phyloP scores from a whole-genome alignment of 2,888 invertebrate genomes.

The Marronus borbonicus region DNA sequence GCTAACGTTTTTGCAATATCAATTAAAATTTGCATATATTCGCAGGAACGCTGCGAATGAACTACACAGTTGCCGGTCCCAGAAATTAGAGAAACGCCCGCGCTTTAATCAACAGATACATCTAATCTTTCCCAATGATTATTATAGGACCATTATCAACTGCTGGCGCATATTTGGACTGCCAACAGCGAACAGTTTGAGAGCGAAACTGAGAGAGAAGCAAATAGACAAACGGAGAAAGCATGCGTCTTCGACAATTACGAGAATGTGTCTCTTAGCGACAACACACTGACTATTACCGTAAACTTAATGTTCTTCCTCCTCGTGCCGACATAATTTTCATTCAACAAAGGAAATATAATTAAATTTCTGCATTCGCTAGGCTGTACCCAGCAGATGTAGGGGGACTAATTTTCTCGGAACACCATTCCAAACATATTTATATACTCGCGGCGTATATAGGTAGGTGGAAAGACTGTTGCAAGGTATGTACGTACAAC shows the following conservation, averaged over 20 bases:
- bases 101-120: constrained; percentile 41
- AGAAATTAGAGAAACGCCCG: constrained; percentile 19
- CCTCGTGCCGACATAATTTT: constrained; percentile 39
- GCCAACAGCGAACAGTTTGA: constrained; percentile 6
- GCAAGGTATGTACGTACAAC: not conserved
- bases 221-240: not conserved
- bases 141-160: constrained; percentile 42
- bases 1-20: constrained; percentile 26
- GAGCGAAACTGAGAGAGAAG: not conserved
- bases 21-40: constrained; percentile 37
- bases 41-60: not conserved
- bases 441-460: not conserved
- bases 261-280: constrained; percentile 43
- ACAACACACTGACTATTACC: constrained; percentile 43
- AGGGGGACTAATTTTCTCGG: constrained; percentile 35
- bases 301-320: constrained; percentile 44
- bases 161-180: constrained; percentile 45
- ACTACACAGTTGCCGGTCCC: not conserved
- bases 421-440: constrained; percentile 17
- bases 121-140: constrained; percentile 41
- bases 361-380: constrained; percentile 49
- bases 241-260: constrained; percentile 44
- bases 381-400: constrained; percentile 32
- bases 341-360: constrained; percentile 49
- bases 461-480: not conserved